A percentile compares a stretch with the other conserved stretches of the same genome.
phyloP scores from a whole-genome alignment of 1,140 invertebrate genomes.

The Hirudo medicinalis region DNA sequence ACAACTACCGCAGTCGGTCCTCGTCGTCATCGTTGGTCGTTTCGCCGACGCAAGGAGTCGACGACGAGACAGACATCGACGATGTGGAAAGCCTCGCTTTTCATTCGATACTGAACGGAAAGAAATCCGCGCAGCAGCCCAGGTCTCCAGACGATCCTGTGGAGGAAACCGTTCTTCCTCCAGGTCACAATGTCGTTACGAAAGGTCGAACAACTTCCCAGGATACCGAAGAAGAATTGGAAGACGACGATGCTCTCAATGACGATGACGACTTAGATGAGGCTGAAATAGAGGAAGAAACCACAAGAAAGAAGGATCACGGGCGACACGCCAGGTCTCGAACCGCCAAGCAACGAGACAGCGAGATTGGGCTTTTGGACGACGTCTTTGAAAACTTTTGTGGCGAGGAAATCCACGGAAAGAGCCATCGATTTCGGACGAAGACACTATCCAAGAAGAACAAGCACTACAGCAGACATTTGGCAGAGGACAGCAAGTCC shows the following conservation, averaged over 20 bases:
- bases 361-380: conserved; percentile 5
- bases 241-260: not conserved
- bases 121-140: not conserved
- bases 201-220: too few species aligned
- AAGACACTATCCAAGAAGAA: not conserved
- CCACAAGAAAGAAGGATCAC: not conserved
- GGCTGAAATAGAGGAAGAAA: not conserved
- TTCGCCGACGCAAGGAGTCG: not conserved
- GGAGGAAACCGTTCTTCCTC: too few species aligned
- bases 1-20: not conserved
- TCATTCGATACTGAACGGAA: not conserved
- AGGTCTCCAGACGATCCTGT: not conserved
- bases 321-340: too few species aligned
- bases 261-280: not conserved
- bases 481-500: not conserved
- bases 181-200: too few species aligned
- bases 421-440: not conserved
- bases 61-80: not conserved
- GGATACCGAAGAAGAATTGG: not conserved
- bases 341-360: not conserved
- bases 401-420: not conserved
- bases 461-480: not conserved
- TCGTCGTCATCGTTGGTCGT: not conserved
- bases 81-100: not conserved
- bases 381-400: not conserved